A percentile compares a stretch with the other conserved stretches of the same genome.
Conservation (phyloP, 2,797 vertebrate species). For the Crenuchus spilurus region DNA sequence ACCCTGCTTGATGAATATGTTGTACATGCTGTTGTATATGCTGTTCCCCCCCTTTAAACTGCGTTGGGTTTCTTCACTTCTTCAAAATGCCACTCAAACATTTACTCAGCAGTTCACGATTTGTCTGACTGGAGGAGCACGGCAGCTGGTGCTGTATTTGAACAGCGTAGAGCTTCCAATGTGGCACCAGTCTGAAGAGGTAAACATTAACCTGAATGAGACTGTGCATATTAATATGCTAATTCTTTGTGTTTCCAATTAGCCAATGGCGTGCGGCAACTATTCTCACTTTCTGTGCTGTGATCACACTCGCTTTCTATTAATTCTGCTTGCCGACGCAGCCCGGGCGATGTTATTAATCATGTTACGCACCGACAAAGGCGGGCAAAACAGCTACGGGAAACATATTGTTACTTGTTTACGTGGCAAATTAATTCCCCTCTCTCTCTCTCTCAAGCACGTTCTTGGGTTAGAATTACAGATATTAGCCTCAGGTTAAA, state of each 20-base stretch:
- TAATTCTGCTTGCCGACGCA: constrained; percentile 65
- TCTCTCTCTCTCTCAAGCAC: constrained; percentile 66
- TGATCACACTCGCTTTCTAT: constrained; percentile 45
- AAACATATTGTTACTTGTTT: constrained; percentile 69
- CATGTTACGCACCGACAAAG: constrained; percentile 54
- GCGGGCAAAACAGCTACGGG: constrained; percentile 58
- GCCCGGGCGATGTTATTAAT: constrained; percentile 67
- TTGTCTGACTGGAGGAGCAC: constrained; percentile 44
- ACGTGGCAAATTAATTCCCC: constrained; percentile 65
- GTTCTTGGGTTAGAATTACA: constrained; percentile 69
- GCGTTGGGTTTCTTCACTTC: constrained; percentile 22
- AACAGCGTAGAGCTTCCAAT: constrained; percentile 53
- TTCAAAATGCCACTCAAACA: constrained; percentile 28
- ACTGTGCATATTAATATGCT: constrained; percentile 73
- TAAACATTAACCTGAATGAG: constrained; percentile 66
- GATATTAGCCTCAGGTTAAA: constrained; percentile 61
- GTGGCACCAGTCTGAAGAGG: constrained; percentile 64
- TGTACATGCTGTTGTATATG: background rate
- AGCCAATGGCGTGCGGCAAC: background rate
- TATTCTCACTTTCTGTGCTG: constrained; percentile 11
- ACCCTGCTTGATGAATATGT: constrained; percentile 39
- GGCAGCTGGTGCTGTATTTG: constrained; percentile 46
- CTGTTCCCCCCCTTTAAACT: constrained; percentile 13
- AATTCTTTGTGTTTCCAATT: constrained; percentile 63
- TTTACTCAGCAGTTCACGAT: constrained; percentile 36